Evolutionary conservation across 92 coral and sea anemone genomes (phyloP).

Genomic region (Epizoanthus rinbou): DNA sequence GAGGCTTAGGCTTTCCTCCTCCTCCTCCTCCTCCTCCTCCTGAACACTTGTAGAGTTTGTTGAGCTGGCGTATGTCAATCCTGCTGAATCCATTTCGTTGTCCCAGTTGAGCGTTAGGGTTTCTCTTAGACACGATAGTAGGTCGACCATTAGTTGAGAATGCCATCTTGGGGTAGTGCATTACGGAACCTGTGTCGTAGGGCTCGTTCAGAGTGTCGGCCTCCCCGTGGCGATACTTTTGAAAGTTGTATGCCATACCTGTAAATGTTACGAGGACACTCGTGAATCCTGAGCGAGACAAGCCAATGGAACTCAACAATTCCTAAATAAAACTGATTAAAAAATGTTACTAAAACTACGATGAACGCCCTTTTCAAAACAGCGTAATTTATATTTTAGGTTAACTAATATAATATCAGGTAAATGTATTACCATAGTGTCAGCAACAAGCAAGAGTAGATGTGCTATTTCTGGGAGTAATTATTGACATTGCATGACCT

Average conservation of each 20-base stretch:
- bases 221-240: constrained; percentile 60
- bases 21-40: constrained; percentile 46
- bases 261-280: neutral
- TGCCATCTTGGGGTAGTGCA: constrained; percentile 65
- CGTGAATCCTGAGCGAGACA: no score
- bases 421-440: no score
- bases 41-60: constrained; percentile 59
- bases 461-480: no score
- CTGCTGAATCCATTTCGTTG: constrained; percentile 54
- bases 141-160: constrained; percentile 52
- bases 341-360: no score
- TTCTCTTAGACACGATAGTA: constrained; percentile 57
- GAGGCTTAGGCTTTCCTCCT: constrained; percentile 5
- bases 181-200: constrained; percentile 59
- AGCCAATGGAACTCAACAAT: no score
- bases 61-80: constrained; percentile 57
- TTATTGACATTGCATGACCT: no score
- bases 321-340: no score
- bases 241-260: constrained; percentile 54
- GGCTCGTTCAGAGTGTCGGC: constrained; percentile 63
- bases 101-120: constrained; percentile 50
- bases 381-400: no score
- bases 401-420: no score
- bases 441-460: no score
- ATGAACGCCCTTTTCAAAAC: no score